Evolutionary conservation across 2,113 vertebrate genomes (phyloP).

Genomic region (Bujurquina vittata): DNA sequence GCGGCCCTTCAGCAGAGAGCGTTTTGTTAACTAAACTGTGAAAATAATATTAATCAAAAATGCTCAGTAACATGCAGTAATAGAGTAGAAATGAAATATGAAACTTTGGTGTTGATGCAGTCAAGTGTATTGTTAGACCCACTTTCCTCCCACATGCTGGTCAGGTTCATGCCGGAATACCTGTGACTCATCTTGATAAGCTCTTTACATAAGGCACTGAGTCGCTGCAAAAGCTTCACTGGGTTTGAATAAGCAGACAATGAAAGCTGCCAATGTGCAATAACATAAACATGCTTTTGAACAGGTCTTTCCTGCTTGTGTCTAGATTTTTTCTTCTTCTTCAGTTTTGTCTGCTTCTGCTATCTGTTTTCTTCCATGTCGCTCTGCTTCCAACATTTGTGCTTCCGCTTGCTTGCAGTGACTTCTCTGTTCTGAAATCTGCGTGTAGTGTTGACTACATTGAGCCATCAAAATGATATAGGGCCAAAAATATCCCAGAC

Average conservation of each 20-base stretch:
- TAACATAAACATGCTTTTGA: not conserved
- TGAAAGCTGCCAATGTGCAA: constrained; percentile 2
- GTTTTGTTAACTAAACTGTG: not conserved
- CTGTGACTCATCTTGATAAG: constrained; percentile 66
- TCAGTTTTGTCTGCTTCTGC: not conserved
- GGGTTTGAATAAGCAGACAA: constrained; percentile 10
- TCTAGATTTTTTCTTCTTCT: not conserved
- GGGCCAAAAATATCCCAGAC: not conserved
- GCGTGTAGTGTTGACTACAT: not conserved
- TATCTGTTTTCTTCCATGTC: not conserved
- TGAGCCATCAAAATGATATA: not conserved
- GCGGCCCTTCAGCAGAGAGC: not conserved
- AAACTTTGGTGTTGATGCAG: constrained; percentile 7
- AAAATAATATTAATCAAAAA: not conserved
- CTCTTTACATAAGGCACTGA: constrained; percentile 49
- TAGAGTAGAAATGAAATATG: not conserved
- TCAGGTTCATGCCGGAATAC: constrained; percentile 47
- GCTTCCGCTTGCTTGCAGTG: not conserved
- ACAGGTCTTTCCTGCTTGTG: not conserved
- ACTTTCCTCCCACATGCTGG: constrained; percentile 60
- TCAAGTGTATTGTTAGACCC: constrained; percentile 34
- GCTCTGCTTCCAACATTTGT: fast-evolving
- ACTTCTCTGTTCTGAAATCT: not conserved
- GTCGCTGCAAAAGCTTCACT: constrained; percentile 29
- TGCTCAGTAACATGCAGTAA: not conserved